A percentile compares a stretch with the other conserved stretches of the same genome.
phyloP scores from a whole-genome alignment of 2,113 vertebrate species.

The Lepus americanus region DNA sequence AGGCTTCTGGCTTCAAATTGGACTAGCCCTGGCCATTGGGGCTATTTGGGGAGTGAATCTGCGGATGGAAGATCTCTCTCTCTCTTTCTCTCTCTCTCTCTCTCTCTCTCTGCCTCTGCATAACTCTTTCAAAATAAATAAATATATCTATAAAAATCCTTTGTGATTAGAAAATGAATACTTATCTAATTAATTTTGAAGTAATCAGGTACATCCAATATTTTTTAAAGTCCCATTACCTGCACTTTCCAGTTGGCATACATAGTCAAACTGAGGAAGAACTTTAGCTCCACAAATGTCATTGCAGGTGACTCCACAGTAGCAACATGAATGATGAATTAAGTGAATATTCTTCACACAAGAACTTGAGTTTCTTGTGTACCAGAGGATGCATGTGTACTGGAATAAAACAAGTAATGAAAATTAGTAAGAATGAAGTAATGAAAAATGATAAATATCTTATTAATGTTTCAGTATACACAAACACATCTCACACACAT shows the following conservation, averaged over 20 bases:
- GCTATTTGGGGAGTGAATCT: no score
- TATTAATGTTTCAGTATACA: neutral
- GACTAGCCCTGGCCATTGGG: no score
- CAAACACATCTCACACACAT: no score
- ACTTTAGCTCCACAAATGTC: constrained; percentile 84
- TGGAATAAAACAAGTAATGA: constrained; percentile 72
- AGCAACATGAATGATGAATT: constrained; percentile 86
- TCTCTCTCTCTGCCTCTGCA: no score
- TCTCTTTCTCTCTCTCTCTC: no score
- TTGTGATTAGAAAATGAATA: neutral
- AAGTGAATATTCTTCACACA: constrained; percentile 88
- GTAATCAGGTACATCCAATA: neutral
- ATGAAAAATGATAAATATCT: neutral
- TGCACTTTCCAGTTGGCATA: constrained; percentile 86
- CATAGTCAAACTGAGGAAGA: constrained; percentile 84
- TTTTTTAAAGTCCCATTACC: constrained; percentile 83
- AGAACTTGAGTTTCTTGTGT: constrained; percentile 89
- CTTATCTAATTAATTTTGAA: neutral
- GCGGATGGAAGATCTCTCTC: no score
- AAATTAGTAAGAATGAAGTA: constrained; percentile 58
- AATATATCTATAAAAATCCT: neutral
- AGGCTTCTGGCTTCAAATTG: no score
- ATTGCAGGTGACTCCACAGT: constrained; percentile 87
- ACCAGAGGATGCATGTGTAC: constrained; percentile 89
- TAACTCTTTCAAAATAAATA: no score